Percentiles rank a stretch among this genome's conserved stretches.
These are phyloP conservation scores for Magallana gigas DNA, from an alignment of 1,140 invertebrate species.

Conservation along the genomic window DNA sequence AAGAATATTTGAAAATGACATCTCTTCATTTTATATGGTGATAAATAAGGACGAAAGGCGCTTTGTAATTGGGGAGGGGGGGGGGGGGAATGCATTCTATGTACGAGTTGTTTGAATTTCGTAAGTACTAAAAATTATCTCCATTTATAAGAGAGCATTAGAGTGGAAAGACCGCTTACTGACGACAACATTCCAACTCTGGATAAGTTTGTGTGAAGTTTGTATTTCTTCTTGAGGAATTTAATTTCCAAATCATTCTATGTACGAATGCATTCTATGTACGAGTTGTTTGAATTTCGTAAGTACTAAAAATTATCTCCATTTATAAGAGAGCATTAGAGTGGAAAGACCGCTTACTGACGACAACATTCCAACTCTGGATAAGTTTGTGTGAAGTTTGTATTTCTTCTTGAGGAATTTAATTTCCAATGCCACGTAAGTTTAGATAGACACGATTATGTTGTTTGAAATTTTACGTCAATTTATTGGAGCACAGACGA, in stretches of 20 bases:
- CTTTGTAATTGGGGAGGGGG: background rate
- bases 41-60: no score
- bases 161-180: constrained; percentile 13
- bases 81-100: background rate
- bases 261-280: background rate
- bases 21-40: no score
- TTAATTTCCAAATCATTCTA: constrained; percentile 32
- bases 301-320: background rate
- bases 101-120: background rate
- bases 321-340: background rate
- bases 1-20: no score
- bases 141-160: background rate
- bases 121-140: background rate
- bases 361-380: background rate
- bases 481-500: no score
- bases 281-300: background rate
- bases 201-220: background rate
- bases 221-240: background rate
- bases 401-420: background rate
- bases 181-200: background rate
- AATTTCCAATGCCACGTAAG: constrained; percentile 32
- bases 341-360: constrained; percentile 17
- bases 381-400: background rate
- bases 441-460: background rate
- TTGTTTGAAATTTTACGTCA: no score